These are phyloP conservation scores for Florisuga fusca DNA, from an alignment of 2,797 vertebrate genomes.

Conservation along the genomic window DNA sequence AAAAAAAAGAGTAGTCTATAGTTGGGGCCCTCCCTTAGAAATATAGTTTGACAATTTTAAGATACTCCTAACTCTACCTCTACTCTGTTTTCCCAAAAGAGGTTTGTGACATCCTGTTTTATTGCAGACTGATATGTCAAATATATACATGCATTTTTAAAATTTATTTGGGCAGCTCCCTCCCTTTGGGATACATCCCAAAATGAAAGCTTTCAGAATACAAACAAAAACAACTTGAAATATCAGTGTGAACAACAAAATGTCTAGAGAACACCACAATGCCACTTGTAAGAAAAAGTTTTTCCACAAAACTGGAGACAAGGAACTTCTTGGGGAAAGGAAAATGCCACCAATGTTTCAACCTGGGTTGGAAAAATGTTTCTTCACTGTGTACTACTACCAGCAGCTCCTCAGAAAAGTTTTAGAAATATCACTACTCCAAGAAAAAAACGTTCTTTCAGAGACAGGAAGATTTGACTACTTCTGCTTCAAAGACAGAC, in stretches of 20 bases:
- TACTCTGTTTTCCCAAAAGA: background rate
- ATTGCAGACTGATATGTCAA: background rate
- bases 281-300: background rate
- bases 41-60: background rate
- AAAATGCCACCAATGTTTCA: background rate
- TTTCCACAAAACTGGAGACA: background rate
- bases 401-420: background rate
- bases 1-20: background rate
- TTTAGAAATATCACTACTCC: background rate
- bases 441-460: background rate
- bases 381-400: background rate
- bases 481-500: background rate
- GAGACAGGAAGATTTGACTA: background rate
- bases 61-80: background rate
- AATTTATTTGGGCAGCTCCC: background rate
- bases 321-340: background rate
- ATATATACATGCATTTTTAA: background rate
- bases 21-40: background rate
- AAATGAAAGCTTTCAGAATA: background rate
- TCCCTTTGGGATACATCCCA: background rate
- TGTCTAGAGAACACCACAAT: background rate
- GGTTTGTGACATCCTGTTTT: background rate
- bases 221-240: background rate
- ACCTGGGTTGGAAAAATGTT: accelerated
- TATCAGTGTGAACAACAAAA: background rate